A percentile compares a stretch with the other conserved stretches of the same genome.
Evolutionary conservation across 1,140 invertebrate genomes (phyloP).

Genomic region (Muscidifurax raptorellus): DNA sequence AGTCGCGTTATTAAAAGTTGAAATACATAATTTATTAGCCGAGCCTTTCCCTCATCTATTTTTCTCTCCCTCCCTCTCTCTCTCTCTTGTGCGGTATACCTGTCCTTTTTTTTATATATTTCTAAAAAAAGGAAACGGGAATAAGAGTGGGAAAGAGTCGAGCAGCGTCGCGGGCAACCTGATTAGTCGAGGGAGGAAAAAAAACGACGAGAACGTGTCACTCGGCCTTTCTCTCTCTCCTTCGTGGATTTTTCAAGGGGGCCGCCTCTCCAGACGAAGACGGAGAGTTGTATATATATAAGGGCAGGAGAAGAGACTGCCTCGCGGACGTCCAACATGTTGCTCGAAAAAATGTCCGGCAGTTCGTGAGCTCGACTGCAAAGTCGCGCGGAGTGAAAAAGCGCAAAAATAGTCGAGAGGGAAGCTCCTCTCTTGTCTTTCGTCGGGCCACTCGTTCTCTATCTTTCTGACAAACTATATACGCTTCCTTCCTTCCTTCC

Average conservation of each 20-base stretch:
- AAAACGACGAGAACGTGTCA: neutral
- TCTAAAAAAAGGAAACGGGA: neutral
- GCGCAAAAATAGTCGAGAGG: neutral
- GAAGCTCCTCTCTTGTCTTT: constrained; percentile 23
- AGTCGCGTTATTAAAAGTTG: constrained; percentile 27
- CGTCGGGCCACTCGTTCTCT: constrained; percentile 6
- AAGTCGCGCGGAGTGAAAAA: neutral
- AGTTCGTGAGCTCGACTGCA: neutral
- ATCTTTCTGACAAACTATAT: constrained; percentile 34
- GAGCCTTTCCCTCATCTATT: neutral
- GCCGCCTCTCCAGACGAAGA: neutral
- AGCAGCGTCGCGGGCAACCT: neutral
- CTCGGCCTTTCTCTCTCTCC: neutral
- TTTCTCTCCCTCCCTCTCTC: too few relatives aligned
- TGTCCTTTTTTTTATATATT: neutral
- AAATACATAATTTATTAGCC: constrained; percentile 27
- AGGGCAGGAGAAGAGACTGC: neutral
- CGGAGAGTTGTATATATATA: neutral
- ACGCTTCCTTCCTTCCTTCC: constrained; percentile 32
- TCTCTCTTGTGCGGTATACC: too few relatives aligned
- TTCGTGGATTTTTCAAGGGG: constrained; percentile 18
- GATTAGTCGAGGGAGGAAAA: constrained; percentile 23
- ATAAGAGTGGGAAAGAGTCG: neutral
- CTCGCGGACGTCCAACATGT: neutral
- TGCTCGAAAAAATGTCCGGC: constrained; percentile 23